Evolutionary conservation across 1,140 invertebrate genomes (phyloP), one percentile per base, ranked within the genome.

Genomic region (Popillia japonica): DNA sequence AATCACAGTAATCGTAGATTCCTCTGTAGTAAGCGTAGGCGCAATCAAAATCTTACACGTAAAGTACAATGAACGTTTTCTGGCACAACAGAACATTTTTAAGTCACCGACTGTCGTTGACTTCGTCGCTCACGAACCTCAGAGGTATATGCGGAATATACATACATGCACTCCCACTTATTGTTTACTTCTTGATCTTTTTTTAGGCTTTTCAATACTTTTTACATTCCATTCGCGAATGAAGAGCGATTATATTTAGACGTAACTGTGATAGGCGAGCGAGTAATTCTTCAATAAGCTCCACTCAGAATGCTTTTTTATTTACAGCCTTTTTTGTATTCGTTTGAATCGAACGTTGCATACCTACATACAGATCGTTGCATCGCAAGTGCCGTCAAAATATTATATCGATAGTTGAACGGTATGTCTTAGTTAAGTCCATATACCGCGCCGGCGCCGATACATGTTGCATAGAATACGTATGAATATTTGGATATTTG

Each of bases 111-210:
- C 61, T 68, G 61, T 68, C 61, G 61, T 68, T 68, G 61, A 68
- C 61, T 68, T 68, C 61, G 27, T 34, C 61, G 22, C 61, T 68
- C 61, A 9, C 61, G 61, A 68, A 68, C 61, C 11, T 22, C 17
- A 68, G 61, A 23, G 61, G 61, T 10, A 68, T 68, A 68, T 68
- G 27, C 61, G 61, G 61, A 68, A 68, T 22, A 20, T 20, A 27
- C 72, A 48, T 0, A 48, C 17, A 55, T 55, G n/a, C 72, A 41
- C 72, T 41, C 72, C 72, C 72, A 74, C 72, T 74, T 74, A 74
- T 74, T 74, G 72, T 74, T 74, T 74, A 74, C 72, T 41, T 74
- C 72, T 74, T 74, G 72, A 41, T 74, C 41, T 44, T 74, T 74
- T 74, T 74, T 68, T 68, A 68, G 61, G 61, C 14, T 41, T 74